Conservation (phyloP, 2,113 vertebrate genomes). For the Chaenocephalus aceratus region DNA sequence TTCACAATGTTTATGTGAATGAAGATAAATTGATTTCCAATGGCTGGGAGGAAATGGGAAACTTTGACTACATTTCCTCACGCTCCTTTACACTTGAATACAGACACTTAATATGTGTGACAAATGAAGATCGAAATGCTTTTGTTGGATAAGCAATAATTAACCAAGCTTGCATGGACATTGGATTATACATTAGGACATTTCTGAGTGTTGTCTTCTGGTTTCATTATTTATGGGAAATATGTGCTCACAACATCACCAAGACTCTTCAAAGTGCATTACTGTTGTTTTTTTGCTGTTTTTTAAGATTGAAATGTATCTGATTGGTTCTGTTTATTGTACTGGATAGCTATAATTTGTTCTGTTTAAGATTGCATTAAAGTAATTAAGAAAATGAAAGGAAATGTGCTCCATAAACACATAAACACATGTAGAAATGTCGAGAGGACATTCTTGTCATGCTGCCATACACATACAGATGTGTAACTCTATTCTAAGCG, state of each 20-base stretch:
- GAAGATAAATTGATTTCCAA: conserved; percentile 28
- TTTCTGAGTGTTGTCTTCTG: not conserved
- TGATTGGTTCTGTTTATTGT: not conserved
- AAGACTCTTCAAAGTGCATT: not conserved
- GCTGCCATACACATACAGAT: conserved; percentile 25
- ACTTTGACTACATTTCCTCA: conserved; percentile 9
- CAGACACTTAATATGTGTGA: not conserved
- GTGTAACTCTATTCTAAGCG: conserved; percentile 51
- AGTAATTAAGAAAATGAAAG: not conserved
- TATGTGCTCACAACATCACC: not conserved
- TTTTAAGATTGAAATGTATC: not conserved
- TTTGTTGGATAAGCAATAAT: not conserved
- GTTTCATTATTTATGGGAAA: not conserved
- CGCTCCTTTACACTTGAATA: not conserved
- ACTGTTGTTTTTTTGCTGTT: not conserved
- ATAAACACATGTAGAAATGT: not conserved
- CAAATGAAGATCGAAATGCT: not conserved
- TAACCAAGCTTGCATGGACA: not conserved
- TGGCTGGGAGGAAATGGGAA: conserved; percentile 26
- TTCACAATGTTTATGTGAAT: conserved; percentile 14
- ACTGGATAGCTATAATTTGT: not conserved
- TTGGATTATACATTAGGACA: not conserved
- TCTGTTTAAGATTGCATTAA: not conserved
- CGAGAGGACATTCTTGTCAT: conserved; percentile 41
- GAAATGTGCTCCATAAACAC: conserved; percentile 4